phyloP scores from a whole-genome alignment of 2,888 invertebrate species.

The Noctuana brunneofusca region DNA sequence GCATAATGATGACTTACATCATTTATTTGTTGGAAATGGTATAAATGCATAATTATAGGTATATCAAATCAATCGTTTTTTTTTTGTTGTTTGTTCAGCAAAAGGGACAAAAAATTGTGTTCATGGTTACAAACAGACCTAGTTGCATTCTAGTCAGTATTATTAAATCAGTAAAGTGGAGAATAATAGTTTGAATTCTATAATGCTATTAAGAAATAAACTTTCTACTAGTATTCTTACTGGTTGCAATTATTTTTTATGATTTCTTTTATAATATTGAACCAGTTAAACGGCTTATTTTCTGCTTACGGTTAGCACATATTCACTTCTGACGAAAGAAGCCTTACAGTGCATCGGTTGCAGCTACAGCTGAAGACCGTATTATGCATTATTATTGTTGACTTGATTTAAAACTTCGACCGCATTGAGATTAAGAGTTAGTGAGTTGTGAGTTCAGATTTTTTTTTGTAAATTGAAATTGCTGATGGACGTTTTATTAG shows the following conservation, averaged over 20 bases:
- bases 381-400: too few species aligned
- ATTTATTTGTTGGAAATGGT: too few species aligned
- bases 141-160: neutral
- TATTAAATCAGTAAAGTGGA: too few species aligned
- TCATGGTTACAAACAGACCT: constrained; percentile 7
- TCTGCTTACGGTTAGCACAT: constrained; percentile 15
- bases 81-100: neutral
- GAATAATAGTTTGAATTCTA: neutral
- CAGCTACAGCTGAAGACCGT: neutral
- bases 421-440: too few species aligned
- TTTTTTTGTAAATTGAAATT: too few species aligned
- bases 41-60: too few species aligned
- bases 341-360: constrained; percentile 39
- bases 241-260: neutral
- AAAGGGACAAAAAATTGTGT: constrained; percentile 23
- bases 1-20: constrained; percentile 29
- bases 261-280: neutral
- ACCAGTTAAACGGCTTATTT: constrained; percentile 23
- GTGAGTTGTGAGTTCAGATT: too few species aligned
- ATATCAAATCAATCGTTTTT: constrained; percentile 21
- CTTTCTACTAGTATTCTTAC: neutral
- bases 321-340: constrained; percentile 47
- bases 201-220: too few species aligned
- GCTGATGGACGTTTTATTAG: neutral
- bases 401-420: neutral